Conservation (phyloP, 1,140 invertebrate species). For the Drosophila pseudoobscura region DNA sequence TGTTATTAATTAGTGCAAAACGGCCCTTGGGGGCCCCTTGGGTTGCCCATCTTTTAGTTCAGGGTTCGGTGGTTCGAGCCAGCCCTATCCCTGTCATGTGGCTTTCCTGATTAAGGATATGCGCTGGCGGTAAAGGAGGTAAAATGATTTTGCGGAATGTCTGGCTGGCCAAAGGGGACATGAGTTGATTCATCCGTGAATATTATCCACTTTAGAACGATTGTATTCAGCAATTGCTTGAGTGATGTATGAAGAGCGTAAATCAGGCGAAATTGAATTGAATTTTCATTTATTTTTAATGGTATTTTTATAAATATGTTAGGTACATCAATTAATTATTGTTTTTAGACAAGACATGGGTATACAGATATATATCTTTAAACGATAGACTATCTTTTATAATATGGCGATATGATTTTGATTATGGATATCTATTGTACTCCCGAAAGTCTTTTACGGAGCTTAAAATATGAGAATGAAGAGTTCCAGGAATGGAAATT, state of each 20-base stretch:
- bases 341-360: too few relatives aligned
- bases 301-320: too few relatives aligned
- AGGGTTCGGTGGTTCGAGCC: conserved; percentile 15
- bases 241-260: background rate
- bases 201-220: conserved; percentile 32
- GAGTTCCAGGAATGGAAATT: too few relatives aligned
- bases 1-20: conserved; percentile 81
- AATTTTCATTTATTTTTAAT: too few relatives aligned
- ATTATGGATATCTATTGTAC: too few relatives aligned
- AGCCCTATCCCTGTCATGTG: conserved; percentile 39
- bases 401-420: too few relatives aligned
- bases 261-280: too few relatives aligned
- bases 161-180: conserved; percentile 16
- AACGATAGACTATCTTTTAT: too few relatives aligned
- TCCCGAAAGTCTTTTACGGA: too few relatives aligned
- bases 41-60: conserved; percentile 30
- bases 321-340: too few relatives aligned
- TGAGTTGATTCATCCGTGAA: conserved; percentile 24
- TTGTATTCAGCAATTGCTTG: conserved; percentile 4
- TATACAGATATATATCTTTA: too few relatives aligned
- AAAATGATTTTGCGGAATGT: conserved; percentile 62
- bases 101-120: conserved; percentile 63
- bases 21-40: conserved; percentile 68
- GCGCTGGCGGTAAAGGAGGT: conserved; percentile 31
- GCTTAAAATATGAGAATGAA: too few relatives aligned